Base-by-base conservation (phyloP, 2,888 invertebrate genomes). In the Agrochola lychnidis region DNA sequence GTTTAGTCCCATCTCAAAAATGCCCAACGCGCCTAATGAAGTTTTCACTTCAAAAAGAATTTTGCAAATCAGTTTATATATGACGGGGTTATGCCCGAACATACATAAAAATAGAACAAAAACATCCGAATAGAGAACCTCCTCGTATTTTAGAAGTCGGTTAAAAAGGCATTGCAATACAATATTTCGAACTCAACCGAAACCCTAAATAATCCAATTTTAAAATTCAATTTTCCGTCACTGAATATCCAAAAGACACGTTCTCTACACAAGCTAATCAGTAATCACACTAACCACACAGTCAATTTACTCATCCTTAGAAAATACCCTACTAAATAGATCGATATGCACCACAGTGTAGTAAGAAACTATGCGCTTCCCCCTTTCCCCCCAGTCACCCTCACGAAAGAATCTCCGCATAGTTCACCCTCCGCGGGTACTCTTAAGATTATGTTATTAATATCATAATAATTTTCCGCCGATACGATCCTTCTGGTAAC, bases 361-460 rank as follows among this genome's bases (percentile, higher is more conserved):
- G 72, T 76, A 80, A 56, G 22, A 64, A 91, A 89, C 85, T 90
- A 90, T 90, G 88, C 77, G 73, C 76, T 59, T 70, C 76, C 86
- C 86, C 40, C 25, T n/a, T 10, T 22, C 10, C 77, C 30, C 79
- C 78, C 67, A 56, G 36, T 78, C 80, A 82, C 79, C 87, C 90
- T 87, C 76, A 69, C 66, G 66, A 82, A 88, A 89, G 87, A 89
- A 90, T 90, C 81, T 83, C 80, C 62, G 84, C 90, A 91, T 91
- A 91, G 89, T 90, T 92, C 71, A 86, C 86, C 91, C 89, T 85
- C n/a, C 81, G 67, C 73, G 64, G 73, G 76, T 72, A 77, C 36
- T 3, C 36, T 30, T 48, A 72, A 78, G 67, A 89, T 85, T 84
- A 84, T 85, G 82, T 83, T 88, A 88, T 82, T 88, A 88, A 83